A percentile compares a stretch with the other conserved stretches of the same genome.
Evolutionary conservation across 1,140 invertebrate species (phyloP).

Genomic region (Eriosoma lanigerum): DNA sequence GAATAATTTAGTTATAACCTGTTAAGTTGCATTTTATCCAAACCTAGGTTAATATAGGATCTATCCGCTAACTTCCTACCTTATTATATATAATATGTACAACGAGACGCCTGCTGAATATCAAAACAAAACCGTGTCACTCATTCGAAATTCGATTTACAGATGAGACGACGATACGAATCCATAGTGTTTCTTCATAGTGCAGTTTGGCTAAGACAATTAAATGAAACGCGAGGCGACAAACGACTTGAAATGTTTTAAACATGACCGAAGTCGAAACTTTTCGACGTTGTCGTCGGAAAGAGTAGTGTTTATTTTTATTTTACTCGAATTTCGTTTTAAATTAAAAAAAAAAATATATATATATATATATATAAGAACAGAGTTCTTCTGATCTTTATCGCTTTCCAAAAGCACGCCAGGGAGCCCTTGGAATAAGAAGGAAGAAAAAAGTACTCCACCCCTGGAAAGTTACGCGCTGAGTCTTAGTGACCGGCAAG

Average conservation of each 20-base stretch:
- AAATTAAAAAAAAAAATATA: constrained; percentile 25
- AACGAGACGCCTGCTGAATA: too few species aligned
- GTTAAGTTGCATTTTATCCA: too few species aligned
- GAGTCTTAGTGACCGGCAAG: background rate
- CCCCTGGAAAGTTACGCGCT: background rate
- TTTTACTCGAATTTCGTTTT: constrained; percentile 21
- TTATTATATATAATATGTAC: too few species aligned
- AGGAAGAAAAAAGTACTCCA: background rate
- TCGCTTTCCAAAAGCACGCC: background rate
- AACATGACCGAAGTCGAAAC: constrained; percentile 26
- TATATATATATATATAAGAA: too few species aligned
- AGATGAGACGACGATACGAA: too few species aligned
- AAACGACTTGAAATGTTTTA: constrained; percentile 28
- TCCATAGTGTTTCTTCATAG: too few species aligned
- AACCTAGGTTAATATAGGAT: too few species aligned
- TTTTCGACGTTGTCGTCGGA: background rate
- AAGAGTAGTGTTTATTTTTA: constrained; percentile 7
- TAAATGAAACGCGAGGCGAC: constrained; percentile 14
- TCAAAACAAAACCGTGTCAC: too few species aligned
- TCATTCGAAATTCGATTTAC: too few species aligned
- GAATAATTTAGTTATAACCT: too few species aligned
- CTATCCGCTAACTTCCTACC: too few species aligned
- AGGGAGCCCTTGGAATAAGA: background rate
- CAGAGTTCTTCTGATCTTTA: constrained; percentile 20
- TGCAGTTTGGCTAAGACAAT: background rate